These are phyloP conservation scores for Antennarius maculatus DNA, from an alignment of 2,797 vertebrate genomes.

Conservation along the genomic window DNA sequence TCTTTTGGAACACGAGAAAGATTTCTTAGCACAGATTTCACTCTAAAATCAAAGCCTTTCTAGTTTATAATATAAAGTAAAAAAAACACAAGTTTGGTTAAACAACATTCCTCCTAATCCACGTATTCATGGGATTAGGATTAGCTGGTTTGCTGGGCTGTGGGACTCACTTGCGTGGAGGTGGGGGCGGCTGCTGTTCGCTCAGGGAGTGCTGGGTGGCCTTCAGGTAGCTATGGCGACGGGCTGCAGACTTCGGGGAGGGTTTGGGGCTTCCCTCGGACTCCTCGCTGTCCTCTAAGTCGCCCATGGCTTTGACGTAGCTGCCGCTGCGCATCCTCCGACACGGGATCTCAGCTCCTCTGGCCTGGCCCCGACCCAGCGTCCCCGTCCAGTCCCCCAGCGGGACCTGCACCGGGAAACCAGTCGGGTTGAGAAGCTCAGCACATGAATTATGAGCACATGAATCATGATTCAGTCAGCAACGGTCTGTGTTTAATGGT, in stretches of 20 bases:
- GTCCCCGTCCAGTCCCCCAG: conserved; percentile 93
- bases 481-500: background rate
- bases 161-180: conserved; percentile 89
- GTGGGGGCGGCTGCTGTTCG: conserved; percentile 88
- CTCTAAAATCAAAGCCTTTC: background rate
- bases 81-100: conserved; percentile 24
- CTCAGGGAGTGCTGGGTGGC: conserved; percentile 97
- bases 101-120: conserved; percentile 33
- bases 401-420: conserved; percentile 85
- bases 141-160: background rate
- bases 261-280: conserved; percentile 97
- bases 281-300: conserved; percentile 93
- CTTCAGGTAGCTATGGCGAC: conserved; percentile 98
- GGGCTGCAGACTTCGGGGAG: conserved; percentile 95
- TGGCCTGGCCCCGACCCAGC: conserved; percentile 80
- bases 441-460: background rate
- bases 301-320: conserved; percentile 99
- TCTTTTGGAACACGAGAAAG: conserved; percentile 36
- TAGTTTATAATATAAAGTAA: conserved; percentile 33
- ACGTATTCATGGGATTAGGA: background rate
- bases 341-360: conserved; percentile 92
- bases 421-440: background rate
- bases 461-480: background rate
- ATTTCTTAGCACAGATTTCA: conserved; percentile 4
- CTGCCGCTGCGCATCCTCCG: conserved; percentile 98